Conservation (phyloP, 37 sponge, comb jelly and placozoan genomes). For the Halichondria panicea region DNA sequence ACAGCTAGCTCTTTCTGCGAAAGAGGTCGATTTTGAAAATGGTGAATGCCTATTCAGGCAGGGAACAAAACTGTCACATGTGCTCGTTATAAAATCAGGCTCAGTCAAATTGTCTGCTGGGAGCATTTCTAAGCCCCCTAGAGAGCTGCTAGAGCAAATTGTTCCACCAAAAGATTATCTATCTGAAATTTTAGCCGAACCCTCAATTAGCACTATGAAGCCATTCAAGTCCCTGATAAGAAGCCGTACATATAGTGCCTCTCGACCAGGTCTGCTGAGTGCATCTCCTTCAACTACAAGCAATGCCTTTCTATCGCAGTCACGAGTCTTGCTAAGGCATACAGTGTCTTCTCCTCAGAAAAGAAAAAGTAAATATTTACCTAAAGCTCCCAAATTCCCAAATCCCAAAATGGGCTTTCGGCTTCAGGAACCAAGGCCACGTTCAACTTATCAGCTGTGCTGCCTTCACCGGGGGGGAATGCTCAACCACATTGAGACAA, state of each 20-base stretch:
- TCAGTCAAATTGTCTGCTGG: conserved; percentile 7
- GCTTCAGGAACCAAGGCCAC: conserved; percentile 5
- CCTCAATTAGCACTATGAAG: too few species aligned
- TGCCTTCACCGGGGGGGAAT: conserved; percentile 9
- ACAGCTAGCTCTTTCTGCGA: neutral
- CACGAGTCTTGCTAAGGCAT: neutral
- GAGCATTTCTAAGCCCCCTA: neutral
- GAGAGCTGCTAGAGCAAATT: conserved; percentile 7
- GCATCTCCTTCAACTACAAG: neutral
- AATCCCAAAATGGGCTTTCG: neutral
- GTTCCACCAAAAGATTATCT: conserved; percentile 15
- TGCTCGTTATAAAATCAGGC: conserved; percentile 6
- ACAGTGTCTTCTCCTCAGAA: neutral
- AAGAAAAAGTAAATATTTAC: neutral
- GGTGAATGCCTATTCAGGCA: conserved; percentile 25
- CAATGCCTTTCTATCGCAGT: neutral
- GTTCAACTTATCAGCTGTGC: neutral
- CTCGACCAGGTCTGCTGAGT: neutral
- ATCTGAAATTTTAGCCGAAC: conserved; percentile 11
- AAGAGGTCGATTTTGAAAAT: neutral
- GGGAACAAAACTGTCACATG: neutral
- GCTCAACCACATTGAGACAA: conserved; percentile 15
- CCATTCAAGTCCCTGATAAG: neutral
- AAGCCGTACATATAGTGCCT: too few species aligned
- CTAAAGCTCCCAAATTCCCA: too few species aligned